Evolutionary conservation across 2,797 vertebrate species (phyloP), one percentile per base, ranked within the genome.

Genomic region (Crocidura indochinensis): DNA sequence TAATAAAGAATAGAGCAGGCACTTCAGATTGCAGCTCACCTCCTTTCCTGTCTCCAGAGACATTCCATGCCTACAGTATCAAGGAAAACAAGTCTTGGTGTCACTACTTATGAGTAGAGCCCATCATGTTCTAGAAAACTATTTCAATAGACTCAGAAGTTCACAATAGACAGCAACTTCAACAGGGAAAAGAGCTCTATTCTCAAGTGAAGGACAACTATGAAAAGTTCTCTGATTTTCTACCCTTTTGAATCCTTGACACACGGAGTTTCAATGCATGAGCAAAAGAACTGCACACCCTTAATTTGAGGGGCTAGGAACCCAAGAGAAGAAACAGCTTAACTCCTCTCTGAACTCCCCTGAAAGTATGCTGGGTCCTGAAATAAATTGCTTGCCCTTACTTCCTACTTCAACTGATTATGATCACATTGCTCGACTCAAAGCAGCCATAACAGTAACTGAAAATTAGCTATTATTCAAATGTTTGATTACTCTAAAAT

Each of bases 371-470:
- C 75, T 82, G 71, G 29, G 38, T 24, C 62, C 92, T 91, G 86
- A 80, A 79, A 92, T 24, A 89, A 69, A 67, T 82, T 29, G 22
- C 78, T 38, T 87, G 22, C 49, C 53, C 44, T 92, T 77, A 75
- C 65, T 74, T 92, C 44, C 71, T 79, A 89, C 76, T 90, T 74
- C 64, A 93, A 87, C 76, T 92, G 75, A 90, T 93, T 80, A 80
- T 92, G 79, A 90, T 90, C 84, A 95, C 90, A 56, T 86, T 91
- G 73, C 75, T 88, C 83, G 89, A 95, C 87, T 95, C 85, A 94
- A 95, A 87, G 85, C 64, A 79, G 49, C 85, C 69, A 74, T 84
- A 88, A 88, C 27, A 92, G 62, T 76, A 84, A 87, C 71, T 81
- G 62, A 94, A 53, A 88, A 91, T 87, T 72, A 64, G 51, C 93